phyloP scores from a whole-genome alignment of 2,797 vertebrate species.

The Cryptoblepharus egeriae region DNA sequence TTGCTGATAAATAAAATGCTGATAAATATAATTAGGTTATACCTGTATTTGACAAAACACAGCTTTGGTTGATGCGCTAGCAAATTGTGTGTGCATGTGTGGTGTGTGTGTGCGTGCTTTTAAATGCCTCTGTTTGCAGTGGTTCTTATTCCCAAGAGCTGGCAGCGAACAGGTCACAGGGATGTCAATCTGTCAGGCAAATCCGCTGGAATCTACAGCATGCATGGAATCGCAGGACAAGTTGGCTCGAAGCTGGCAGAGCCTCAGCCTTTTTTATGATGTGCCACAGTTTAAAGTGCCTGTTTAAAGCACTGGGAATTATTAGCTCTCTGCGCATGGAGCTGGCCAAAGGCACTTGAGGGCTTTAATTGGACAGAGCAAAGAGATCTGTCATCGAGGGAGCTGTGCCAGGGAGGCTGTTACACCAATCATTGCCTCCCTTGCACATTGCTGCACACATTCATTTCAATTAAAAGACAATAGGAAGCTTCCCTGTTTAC shows the following conservation, averaged over 20 bases:
- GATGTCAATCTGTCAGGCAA: not conserved
- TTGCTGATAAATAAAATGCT: too few species aligned
- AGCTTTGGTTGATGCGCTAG: not conserved
- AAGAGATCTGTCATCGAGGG: not conserved
- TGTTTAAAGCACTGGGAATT: slow-evolving; percentile 10
- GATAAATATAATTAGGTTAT: too few species aligned
- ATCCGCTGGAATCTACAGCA: not conserved
- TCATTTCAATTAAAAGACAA: slow-evolving; percentile 9
- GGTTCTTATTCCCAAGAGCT: not conserved
- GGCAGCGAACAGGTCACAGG: not conserved
- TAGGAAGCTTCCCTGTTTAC: not conserved
- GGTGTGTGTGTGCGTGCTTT: not conserved
- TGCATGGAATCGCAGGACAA: not conserved
- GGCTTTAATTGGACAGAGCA: slow-evolving; percentile 4
- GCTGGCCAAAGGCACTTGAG: not conserved
- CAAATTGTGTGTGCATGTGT: not conserved
- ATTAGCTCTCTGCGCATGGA: not conserved
- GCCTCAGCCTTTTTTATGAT: slow-evolving; percentile 17
- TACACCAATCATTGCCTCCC: slow-evolving; percentile 1
- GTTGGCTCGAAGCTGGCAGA: not conserved
- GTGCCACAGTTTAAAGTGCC: slow-evolving; percentile 11
- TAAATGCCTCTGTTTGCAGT: not conserved
- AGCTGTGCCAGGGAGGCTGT: slow-evolving; percentile 14
- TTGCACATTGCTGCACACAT: not conserved
- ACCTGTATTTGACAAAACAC: not conserved